These are phyloP conservation scores for Lasius platythorax DNA, from an alignment of 2,888 invertebrate genomes.

Conservation along the genomic window DNA sequence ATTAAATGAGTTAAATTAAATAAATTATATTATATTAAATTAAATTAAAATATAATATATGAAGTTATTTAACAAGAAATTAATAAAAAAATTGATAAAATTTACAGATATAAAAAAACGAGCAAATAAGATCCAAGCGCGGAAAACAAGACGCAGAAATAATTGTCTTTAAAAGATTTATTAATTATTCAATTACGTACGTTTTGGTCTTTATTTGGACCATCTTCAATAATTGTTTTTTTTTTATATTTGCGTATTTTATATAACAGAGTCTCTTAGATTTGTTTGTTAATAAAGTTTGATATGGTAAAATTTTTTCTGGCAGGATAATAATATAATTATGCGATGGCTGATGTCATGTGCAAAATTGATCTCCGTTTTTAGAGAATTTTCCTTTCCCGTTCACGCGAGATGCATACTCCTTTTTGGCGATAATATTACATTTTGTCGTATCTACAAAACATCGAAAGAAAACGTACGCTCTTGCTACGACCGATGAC, in stretches of 20 bases:
- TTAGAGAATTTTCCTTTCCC: slow-evolving; percentile 32
- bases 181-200: background rate
- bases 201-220: no score
- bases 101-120: background rate
- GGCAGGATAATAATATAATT: background rate
- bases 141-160: background rate
- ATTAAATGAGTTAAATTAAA: background rate
- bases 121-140: background rate
- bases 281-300: background rate
- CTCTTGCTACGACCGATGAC: background rate
- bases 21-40: background rate
- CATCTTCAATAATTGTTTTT: no score
- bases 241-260: no score
- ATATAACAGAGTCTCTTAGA: background rate
- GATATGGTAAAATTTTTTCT: background rate
- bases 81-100: background rate
- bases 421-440: slow-evolving; percentile 1
- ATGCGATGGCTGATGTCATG: background rate
- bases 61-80: background rate
- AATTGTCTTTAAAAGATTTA: background rate
- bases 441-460: background rate
- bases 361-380: slow-evolving; percentile 15
- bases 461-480: background rate
- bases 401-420: background rate
- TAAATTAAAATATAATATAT: background rate